These are phyloP conservation scores for Danio kyathit DNA, from an alignment of 2,797 vertebrate genomes.

Conservation along the genomic window DNA sequence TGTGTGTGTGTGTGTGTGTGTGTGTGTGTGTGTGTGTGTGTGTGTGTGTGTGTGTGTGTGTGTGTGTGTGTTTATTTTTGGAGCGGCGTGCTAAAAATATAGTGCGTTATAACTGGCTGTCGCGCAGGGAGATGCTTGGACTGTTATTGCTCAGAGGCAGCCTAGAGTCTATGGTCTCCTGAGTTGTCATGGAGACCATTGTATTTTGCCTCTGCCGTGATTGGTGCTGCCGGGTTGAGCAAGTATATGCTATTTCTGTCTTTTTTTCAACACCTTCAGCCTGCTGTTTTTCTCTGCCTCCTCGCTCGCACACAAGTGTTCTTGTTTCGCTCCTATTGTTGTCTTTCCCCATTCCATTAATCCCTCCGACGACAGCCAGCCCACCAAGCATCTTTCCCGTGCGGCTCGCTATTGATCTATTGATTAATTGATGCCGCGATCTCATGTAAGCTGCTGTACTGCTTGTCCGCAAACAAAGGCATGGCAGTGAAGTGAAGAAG, in stretches of 20 bases:
- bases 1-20: conserved; percentile 42
- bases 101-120: conserved; percentile 64
- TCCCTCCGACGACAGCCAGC: conserved; percentile 21
- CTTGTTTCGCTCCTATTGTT: conserved; percentile 33
- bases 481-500: conserved; percentile 39
- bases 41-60: conserved; percentile 27
- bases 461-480: conserved; percentile 31
- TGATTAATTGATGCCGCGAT: conserved; percentile 39
- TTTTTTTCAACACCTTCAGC: conserved; percentile 79
- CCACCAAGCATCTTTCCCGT: conserved; percentile 34
- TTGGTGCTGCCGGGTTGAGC: conserved; percentile 78
- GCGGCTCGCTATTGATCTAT: conserved; percentile 35
- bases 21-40: conserved; percentile 42
- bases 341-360: conserved; percentile 10
- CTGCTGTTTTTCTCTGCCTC: conserved; percentile 49
- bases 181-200: conserved; percentile 82
- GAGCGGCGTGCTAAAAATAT: conserved; percentile 57
- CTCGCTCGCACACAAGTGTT: conserved; percentile 48
- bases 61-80: conserved; percentile 58
- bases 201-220: conserved; percentile 76
- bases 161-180: conserved; percentile 71
- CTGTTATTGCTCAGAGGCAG: conserved; percentile 66
- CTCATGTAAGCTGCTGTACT: conserved; percentile 21
- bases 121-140: conserved; percentile 62
- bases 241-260: conserved; percentile 81